A percentile compares a stretch with the other conserved stretches of the same genome.
Evolutionary conservation across 2,888 invertebrate species (phyloP).

Genomic region (Eueremaeus valkanovi): DNA sequence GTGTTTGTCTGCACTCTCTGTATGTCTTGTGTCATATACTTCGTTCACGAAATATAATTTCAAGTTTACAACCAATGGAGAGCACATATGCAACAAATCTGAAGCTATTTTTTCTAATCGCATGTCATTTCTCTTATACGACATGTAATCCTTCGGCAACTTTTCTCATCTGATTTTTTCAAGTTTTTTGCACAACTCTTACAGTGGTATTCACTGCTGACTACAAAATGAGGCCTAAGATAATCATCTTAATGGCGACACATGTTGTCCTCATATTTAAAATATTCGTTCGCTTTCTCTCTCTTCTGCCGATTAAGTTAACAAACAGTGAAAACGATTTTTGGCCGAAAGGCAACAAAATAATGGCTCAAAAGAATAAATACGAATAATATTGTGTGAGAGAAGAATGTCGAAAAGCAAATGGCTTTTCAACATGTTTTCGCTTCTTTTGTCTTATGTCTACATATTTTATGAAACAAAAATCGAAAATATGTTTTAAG

Average conservation of each 20-base stretch:
- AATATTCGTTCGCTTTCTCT: neutral
- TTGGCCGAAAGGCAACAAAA: neutral
- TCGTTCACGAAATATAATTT: neutral
- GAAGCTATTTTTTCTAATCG: conserved; percentile 6
- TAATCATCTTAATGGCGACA: conserved; percentile 17
- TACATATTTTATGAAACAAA: too few relatives aligned
- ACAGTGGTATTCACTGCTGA: neutral
- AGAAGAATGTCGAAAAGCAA: too few relatives aligned
- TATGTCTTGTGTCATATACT: too few relatives aligned
- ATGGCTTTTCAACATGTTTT: too few relatives aligned
- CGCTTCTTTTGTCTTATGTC: too few relatives aligned
- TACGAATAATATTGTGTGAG: too few relatives aligned
- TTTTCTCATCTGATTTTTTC: neutral
- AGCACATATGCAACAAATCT: neutral
- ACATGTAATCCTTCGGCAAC: neutral
- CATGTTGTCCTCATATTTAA: neutral
- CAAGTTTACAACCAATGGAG: neutral
- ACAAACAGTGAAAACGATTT: neutral
- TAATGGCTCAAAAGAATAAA: too few relatives aligned
- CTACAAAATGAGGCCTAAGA: neutral
- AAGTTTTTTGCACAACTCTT: neutral
- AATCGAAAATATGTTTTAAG: too few relatives aligned
- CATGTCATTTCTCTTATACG: neutral
- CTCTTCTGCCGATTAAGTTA: neutral
- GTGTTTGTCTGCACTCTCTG: neutral